phyloP scores from a whole-genome alignment of 1,140 invertebrate species.

The Trichonephila clavata region DNA sequence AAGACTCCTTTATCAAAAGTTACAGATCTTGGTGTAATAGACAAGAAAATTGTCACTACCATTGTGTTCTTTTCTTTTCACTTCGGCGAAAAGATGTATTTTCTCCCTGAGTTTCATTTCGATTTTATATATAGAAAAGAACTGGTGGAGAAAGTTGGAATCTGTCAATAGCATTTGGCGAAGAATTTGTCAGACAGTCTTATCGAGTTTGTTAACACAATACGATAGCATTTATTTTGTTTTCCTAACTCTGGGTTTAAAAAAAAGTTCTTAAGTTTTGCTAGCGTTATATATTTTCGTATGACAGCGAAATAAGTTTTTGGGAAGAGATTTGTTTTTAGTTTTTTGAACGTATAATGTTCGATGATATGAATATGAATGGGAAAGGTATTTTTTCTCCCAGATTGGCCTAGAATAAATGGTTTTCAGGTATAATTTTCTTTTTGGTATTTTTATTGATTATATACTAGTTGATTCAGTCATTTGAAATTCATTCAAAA shows the following conservation, averaged over 20 bases:
- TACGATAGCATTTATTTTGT: not conserved
- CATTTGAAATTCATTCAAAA: no score
- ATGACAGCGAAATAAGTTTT: no score
- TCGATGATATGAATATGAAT: no score
- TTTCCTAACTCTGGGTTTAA: not conserved
- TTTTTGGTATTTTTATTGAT: no score
- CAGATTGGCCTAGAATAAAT: no score
- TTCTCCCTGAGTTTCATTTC: not conserved
- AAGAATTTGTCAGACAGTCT: slow-evolving; percentile 1
- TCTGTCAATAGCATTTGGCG: not conserved
- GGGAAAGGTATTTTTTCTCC: no score
- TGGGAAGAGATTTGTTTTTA: no score
- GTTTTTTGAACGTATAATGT: no score
- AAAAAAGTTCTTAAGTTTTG: not conserved
- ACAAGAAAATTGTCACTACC: not conserved
- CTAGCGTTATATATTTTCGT: no score
- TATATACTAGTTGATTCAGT: no score
- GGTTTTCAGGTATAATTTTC: no score
- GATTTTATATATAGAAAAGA: no score
- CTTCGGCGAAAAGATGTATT: not conserved
- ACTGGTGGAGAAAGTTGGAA: not conserved
- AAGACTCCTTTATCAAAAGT: not conserved
- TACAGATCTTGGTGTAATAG: not conserved
- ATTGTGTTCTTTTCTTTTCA: not conserved
- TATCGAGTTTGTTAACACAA: slow-evolving; percentile 4